Base-by-base conservation (phyloP, 1,140 invertebrate genomes). In the Camponotus vicinus region DNA sequence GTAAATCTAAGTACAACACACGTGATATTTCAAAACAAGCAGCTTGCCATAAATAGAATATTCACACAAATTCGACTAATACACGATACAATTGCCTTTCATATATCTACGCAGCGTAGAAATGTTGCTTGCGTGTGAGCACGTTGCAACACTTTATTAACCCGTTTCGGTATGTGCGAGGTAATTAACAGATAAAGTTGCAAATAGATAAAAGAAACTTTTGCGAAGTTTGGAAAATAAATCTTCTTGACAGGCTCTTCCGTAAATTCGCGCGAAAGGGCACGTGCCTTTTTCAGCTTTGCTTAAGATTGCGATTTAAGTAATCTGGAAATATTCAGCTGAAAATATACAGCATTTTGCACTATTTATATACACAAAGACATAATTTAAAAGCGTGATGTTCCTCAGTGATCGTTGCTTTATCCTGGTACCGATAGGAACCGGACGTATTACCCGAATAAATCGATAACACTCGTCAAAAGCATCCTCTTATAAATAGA, bases 401-500 rank as follows among this genome's bases (percentile, higher is more conserved):
- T 57, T 13, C 18, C 13, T 45, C 13, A 8, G 18, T 45, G 27
- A n/a, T 34, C 52, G 67, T 37, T 75, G 69, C 6, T 4, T 52
- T 52, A 27, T 82, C 37, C 32, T 82, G 82, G 75, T 69, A 78
- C 71, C 73, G 1, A 21, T 8, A 18, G 59, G 59, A 42, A 55
- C 61, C 57, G 8, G 4, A 34, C n/a, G 4, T 40, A 66, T 66
- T 37, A 27, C 61, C 7, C 37, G 21, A 66, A 77, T 55, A 78
- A 77, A 85, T 85, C 71, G 32, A 76, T 77, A 66, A 77, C 45
- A 66, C 75, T 52, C 66, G 63, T 77, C 45, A 27, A 85, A 78
- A 37, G 37, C 21, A 66, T 66, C 32, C 15, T 15, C 49, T 64
- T 45, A 37, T 77, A 78, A 85, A 34, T 66, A 63, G 80, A 77